Evolutionary conservation across 2,113 vertebrate species (phyloP).

Genomic region (Polypterus bichir): DNA sequence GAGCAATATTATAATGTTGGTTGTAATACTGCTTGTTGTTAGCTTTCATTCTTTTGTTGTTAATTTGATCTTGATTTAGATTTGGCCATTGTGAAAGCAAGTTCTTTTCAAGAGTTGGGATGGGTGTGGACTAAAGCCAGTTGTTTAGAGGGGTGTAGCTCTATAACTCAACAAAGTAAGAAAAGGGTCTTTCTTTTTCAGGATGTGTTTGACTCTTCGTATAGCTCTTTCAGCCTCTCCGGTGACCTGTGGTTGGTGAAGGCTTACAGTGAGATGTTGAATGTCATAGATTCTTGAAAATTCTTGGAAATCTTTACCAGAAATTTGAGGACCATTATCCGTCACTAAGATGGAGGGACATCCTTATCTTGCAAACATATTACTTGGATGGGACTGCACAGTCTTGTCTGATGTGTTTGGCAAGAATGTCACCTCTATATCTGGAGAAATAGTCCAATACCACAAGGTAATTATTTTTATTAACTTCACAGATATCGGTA

Average conservation of each 20-base stretch:
- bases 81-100: too few relatives aligned
- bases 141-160: conserved; percentile 14
- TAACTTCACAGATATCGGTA: conserved; percentile 3
- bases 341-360: not conserved
- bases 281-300: conserved; percentile 10
- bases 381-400: not conserved
- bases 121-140: conserved; percentile 9
- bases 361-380: conserved; percentile 3
- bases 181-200: conserved; percentile 6
- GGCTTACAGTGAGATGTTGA: not conserved
- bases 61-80: too few relatives aligned
- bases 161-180: conserved; percentile 8
- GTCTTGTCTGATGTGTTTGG: not conserved
- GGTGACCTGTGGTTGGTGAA: conserved; percentile 7
- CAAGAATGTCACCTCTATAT: conserved; percentile 4
- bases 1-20: not conserved
- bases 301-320: not conserved
- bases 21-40: not conserved
- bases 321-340: conserved; percentile 13
- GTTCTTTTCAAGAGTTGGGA: conserved; percentile 2
- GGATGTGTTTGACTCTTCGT: conserved; percentile 8
- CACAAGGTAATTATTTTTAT: not conserved
- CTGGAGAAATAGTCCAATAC: conserved; percentile 6
- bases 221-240: conserved; percentile 9
- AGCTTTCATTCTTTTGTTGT: not conserved